A percentile compares a stretch with the other conserved stretches of the same genome.
These are phyloP conservation scores for Sebastes hubbsi DNA, from an alignment of 2,797 vertebrate genomes.

Conservation along the genomic window DNA sequence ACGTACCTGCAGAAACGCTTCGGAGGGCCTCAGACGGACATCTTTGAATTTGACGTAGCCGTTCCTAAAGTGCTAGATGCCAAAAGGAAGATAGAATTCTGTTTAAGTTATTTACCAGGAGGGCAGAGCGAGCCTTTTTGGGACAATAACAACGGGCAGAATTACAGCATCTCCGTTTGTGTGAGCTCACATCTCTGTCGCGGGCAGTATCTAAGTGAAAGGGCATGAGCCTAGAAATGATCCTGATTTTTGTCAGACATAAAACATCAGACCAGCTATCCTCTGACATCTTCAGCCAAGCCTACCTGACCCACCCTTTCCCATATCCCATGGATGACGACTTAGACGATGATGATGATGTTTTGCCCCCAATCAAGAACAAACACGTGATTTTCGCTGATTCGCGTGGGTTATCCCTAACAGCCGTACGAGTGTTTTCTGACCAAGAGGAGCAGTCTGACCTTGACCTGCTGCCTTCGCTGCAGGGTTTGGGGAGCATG, in stretches of 20 bases:
- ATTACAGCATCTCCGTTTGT: conserved; percentile 76
- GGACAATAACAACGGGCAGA: conserved; percentile 85
- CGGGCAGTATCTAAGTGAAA: conserved; percentile 30
- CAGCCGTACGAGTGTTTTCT: conserved; percentile 80
- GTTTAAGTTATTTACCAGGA: conserved; percentile 78
- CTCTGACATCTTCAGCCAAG: conserved; percentile 16
- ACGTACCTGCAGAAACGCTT: conserved; percentile 77
- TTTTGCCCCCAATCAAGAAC: conserved; percentile 63
- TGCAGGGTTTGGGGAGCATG: conserved; percentile 58
- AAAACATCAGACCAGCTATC: conserved; percentile 10
- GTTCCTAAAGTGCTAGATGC: conserved; percentile 75
- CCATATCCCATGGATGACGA: conserved; percentile 35
- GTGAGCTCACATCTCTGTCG: conserved; percentile 67
- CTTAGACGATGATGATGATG: conserved; percentile 20
- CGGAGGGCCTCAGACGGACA: conserved; percentile 74
- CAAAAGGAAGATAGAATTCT: conserved; percentile 79
- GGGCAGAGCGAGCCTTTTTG: conserved; percentile 74
- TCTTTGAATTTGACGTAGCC: conserved; percentile 81
- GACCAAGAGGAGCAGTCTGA: conserved; percentile 76
- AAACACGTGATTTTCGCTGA: conserved; percentile 88
- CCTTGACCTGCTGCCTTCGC: conserved; percentile 70
- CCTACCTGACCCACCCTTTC: conserved; percentile 5
- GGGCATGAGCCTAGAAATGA: conserved; percentile 20
- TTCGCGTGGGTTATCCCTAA: conserved; percentile 82
- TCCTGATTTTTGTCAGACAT: not conserved